Percentiles rank a stretch among this genome's conserved stretches.
These are phyloP conservation scores for Todiramphus chloris DNA, from an alignment of 2,113 vertebrate genomes.

Conservation along the genomic window DNA sequence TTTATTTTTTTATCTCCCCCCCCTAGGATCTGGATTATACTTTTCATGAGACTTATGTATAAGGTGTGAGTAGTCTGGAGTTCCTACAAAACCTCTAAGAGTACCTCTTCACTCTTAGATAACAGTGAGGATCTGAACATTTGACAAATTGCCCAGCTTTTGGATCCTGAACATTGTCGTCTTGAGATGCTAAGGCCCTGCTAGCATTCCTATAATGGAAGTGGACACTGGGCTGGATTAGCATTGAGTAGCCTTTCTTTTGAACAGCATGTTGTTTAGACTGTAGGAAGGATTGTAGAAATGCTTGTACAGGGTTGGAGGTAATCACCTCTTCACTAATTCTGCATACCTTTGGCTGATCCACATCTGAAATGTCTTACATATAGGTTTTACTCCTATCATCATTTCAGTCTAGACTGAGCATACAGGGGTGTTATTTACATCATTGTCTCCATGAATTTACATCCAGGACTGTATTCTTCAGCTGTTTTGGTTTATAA, in stretches of 20 bases:
- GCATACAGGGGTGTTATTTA: not conserved
- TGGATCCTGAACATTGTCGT: not conserved
- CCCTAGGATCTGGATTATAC: not conserved
- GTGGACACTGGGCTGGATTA: not conserved
- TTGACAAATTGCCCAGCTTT: not conserved
- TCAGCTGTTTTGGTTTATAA: not conserved
- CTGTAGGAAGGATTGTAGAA: not conserved
- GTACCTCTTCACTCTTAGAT: not conserved
- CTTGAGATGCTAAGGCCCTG: no score
- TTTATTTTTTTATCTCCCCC: no score
- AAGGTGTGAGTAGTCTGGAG: not conserved
- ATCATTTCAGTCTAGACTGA: not conserved
- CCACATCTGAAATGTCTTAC: not conserved
- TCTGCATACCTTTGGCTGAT: not conserved
- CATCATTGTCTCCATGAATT: not conserved
- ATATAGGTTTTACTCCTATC: not conserved
- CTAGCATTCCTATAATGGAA: not conserved
- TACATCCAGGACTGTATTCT: not conserved
- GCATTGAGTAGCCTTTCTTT: not conserved
- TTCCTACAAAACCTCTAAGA: not conserved
- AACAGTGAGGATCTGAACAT: not conserved
- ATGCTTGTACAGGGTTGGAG: not conserved
- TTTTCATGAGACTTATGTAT: not conserved
- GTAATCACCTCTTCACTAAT: not conserved
- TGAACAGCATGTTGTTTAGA: not conserved